phyloP scores from a whole-genome alignment of 1,140 invertebrate genomes.

The Linepithema humile region DNA sequence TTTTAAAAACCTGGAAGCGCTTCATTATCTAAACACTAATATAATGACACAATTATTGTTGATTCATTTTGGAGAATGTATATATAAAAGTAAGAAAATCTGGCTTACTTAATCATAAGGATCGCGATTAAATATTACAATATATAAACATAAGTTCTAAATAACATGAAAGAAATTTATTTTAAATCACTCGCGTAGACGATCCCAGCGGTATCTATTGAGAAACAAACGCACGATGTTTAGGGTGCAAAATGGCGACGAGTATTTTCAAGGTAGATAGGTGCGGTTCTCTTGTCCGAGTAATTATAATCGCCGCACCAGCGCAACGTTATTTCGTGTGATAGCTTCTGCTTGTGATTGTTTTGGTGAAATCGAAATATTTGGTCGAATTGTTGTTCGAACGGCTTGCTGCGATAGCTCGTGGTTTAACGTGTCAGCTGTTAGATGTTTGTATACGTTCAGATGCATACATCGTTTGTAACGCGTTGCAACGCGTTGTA shows the following conservation, averaged over 20 bases:
- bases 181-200: too few relatives aligned
- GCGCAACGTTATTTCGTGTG: neutral
- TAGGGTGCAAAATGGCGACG: constrained; percentile 68
- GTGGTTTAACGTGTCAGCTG: constrained; percentile 67
- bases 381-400: neutral
- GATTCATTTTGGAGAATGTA: too few relatives aligned
- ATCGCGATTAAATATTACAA: too few relatives aligned
- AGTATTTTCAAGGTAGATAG: constrained; percentile 63
- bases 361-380: neutral
- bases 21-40: too few relatives aligned
- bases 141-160: too few relatives aligned
- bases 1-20: too few relatives aligned
- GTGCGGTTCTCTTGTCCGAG: constrained; percentile 68
- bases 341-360: neutral
- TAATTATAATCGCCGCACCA: constrained; percentile 27
- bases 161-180: too few relatives aligned
- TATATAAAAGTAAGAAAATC: too few relatives aligned
- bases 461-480: constrained; percentile 32
- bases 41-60: too few relatives aligned
- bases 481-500: neutral
- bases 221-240: constrained; percentile 43
- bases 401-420: neutral
- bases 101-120: too few relatives aligned
- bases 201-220: too few relatives aligned
- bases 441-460: constrained; percentile 71